Conservation (phyloP, 1,140 invertebrate species). For the Drosophila trapezifrons region DNA sequence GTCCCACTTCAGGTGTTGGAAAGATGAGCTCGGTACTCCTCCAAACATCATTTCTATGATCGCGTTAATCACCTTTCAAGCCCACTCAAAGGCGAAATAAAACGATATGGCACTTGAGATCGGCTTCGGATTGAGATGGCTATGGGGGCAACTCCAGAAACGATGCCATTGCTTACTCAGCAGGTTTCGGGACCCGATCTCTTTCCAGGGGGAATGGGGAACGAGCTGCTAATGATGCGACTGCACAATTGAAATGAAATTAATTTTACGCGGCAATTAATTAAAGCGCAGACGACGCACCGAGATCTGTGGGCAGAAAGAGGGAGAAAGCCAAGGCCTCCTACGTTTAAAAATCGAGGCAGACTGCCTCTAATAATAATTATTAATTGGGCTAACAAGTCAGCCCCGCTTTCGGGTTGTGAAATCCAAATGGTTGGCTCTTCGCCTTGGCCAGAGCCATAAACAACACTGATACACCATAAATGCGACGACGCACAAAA, state of each 20-base stretch:
- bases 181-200: conserved; percentile 59
- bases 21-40: conserved; percentile 53
- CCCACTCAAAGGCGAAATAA: conserved; percentile 65
- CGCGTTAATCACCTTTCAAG: conserved; percentile 80
- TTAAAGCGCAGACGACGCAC: conserved; percentile 42
- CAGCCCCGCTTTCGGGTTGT: conserved; percentile 45
- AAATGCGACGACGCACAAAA: conserved; percentile 69
- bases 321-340: conserved; percentile 71
- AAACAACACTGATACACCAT: conserved; percentile 60
- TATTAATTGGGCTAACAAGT: conserved; percentile 74
- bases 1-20: conserved; percentile 72
- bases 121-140: conserved; percentile 34
- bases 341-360: conserved; percentile 34
- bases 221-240: conserved; percentile 70
- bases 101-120: conserved; percentile 70
- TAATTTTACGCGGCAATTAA: conserved; percentile 79
- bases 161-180: conserved; percentile 73
- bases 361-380: conserved; percentile 20
- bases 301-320: conserved; percentile 53
- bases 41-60: conserved; percentile 74
- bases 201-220: not conserved
- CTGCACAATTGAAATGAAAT: conserved; percentile 78
- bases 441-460: conserved; percentile 49
- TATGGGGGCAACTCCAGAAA: conserved; percentile 53
- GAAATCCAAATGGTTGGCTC: conserved; percentile 48